phyloP scores from a whole-genome alignment of 2,797 vertebrate genomes.

The Tympanoctomys barrerae region DNA sequence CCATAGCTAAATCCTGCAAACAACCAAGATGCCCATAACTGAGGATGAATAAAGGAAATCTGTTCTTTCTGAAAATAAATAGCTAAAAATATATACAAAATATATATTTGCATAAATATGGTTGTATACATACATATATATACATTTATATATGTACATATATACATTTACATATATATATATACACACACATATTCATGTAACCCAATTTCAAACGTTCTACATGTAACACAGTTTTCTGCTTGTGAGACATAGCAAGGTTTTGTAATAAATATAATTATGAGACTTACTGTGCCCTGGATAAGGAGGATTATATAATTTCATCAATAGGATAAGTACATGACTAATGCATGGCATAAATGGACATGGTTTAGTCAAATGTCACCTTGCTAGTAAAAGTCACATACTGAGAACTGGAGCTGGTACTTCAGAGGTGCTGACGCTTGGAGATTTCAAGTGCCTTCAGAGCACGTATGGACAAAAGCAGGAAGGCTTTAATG shows the following conservation, averaged over 20 bases:
- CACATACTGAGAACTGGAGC: background rate
- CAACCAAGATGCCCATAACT: no score
- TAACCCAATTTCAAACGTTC: constrained; percentile 23
- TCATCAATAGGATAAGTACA: fast-evolving
- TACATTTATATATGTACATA: no score
- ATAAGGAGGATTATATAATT: background rate
- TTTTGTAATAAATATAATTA: constrained; percentile 27
- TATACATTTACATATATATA: no score
- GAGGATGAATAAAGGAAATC: no score
- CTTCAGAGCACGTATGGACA: constrained; percentile 8
- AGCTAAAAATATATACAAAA: no score
- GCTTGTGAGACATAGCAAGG: background rate
- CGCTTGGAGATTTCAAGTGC: background rate
- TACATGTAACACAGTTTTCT: constrained; percentile 22
- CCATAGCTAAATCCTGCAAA: no score
- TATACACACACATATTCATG: background rate
- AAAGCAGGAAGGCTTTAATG: constrained; percentile 45
- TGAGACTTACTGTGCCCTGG: background rate
- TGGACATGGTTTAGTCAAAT: constrained; percentile 30
- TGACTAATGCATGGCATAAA: background rate
- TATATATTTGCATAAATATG: no score
- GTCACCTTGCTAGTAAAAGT: background rate
- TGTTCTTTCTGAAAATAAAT: no score
- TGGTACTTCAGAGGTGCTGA: background rate
- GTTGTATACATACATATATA: no score